Evolutionary conservation across 2,113 vertebrate species (phyloP).

Genomic region (Hemiprocne comata): DNA sequence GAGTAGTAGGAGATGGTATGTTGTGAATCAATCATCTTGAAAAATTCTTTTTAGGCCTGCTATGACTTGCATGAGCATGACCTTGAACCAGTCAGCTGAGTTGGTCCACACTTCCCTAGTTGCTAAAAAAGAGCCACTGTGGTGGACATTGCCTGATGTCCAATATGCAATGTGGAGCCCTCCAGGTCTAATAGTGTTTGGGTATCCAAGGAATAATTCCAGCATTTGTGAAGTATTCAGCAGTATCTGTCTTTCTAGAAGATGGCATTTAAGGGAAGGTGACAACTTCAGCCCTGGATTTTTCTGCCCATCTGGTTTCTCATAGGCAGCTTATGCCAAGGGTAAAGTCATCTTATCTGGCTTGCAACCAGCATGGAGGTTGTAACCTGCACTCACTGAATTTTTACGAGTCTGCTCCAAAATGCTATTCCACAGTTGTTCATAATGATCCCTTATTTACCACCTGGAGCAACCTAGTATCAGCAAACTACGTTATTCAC

Average conservation of each 20-base stretch:
- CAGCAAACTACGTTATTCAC: not conserved
- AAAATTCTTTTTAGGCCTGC: not conserved
- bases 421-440: not conserved
- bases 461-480: not conserved
- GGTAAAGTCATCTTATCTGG: not conserved
- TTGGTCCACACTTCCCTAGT: not conserved
- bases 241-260: not conserved
- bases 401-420: not conserved
- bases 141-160: not conserved
- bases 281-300: not conserved
- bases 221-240: not conserved
- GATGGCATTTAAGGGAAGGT: not conserved
- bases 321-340: not conserved
- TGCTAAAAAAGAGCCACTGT: not conserved
- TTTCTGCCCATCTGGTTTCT: not conserved
- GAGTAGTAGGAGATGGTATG: not conserved
- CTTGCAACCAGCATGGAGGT: not conserved
- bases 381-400: not conserved
- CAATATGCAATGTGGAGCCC: rapidly evolving
- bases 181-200: not conserved
- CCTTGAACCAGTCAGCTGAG: not conserved
- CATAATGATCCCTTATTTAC: not conserved
- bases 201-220: not conserved
- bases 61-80: not conserved
- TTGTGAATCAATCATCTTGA: not conserved